Evolutionary conservation across 2,113 vertebrate genomes (phyloP).

Genomic region (Calyptommatus sinebrachiatus): DNA sequence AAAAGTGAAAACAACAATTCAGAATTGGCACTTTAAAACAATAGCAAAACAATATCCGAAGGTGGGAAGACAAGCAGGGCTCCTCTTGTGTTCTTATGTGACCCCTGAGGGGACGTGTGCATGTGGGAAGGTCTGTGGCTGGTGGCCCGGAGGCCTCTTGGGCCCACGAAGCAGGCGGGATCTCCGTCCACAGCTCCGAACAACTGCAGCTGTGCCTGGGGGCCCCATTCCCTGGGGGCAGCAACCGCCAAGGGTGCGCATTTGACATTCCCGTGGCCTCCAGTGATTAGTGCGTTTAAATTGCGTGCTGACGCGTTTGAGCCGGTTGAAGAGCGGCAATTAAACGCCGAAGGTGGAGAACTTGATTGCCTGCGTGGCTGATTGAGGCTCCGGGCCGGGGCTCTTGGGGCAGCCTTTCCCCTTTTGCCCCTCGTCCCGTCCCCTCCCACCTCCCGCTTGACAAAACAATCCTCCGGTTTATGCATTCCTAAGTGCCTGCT

Average conservation of each 20-base stretch:
- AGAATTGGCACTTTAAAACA: too few relatives aligned
- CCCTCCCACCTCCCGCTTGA: neutral
- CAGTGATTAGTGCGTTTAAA: conserved; percentile 23
- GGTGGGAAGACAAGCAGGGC: too few relatives aligned
- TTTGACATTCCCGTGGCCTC: conserved; percentile 38
- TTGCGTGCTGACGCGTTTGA: conserved; percentile 27
- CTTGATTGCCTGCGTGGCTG: conserved; percentile 19
- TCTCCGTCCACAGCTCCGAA: neutral
- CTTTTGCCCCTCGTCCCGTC: neutral
- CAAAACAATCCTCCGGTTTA: conserved; percentile 29
- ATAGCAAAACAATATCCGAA: too few relatives aligned
- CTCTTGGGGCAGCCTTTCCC: neutral
- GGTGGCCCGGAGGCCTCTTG: too few relatives aligned
- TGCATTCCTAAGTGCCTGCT: conserved; percentile 36
- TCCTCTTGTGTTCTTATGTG: neutral
- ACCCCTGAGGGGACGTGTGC: neutral
- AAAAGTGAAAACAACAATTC: too few relatives aligned
- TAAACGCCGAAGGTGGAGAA: conserved; percentile 10
- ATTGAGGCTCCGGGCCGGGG: neutral
- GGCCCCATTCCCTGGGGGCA: neutral
- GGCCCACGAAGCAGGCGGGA: too few relatives aligned
- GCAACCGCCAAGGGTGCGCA: conserved; percentile 4
- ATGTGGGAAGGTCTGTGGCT: neutral
- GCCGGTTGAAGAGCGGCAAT: conserved; percentile 32
- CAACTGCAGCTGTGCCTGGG: conserved; percentile 2